These are phyloP conservation scores for Limnothrissa miodon DNA, from an alignment of 2,113 vertebrate genomes.

Conservation along the genomic window DNA sequence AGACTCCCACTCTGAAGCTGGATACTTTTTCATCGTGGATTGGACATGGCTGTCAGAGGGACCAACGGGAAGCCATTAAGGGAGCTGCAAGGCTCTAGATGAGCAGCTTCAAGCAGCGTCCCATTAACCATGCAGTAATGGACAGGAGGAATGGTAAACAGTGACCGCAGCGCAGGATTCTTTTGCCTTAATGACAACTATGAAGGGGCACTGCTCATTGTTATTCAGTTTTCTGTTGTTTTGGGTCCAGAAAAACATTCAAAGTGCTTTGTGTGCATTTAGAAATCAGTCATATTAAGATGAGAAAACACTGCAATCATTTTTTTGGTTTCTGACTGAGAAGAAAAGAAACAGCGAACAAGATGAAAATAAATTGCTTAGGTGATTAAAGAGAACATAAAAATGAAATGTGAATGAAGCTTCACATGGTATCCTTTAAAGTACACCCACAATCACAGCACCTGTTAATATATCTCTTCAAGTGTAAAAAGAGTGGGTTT, in stretches of 20 bases:
- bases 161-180: neutral
- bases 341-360: neutral
- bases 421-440: neutral
- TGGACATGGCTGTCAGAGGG: conserved; percentile 14
- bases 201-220: neutral
- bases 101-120: conserved; percentile 14
- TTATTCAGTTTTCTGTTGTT: neutral
- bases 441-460: neutral
- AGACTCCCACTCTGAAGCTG: neutral
- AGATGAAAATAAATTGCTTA: neutral
- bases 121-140: neutral
- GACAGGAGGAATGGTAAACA: neutral
- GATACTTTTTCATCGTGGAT: conserved; percentile 28
- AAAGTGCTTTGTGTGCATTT: neutral
- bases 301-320: neutral
- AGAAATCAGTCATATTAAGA: neutral
- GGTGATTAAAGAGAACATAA: neutral
- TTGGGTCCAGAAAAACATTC: neutral
- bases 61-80: conserved; percentile 5
- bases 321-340: neutral
- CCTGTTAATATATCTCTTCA: neutral
- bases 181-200: neutral
- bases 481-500: neutral
- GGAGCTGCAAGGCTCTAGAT: neutral
- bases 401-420: neutral